Conservation (phyloP, 2,797 vertebrate genomes). For the Falco biarmicus region DNA sequence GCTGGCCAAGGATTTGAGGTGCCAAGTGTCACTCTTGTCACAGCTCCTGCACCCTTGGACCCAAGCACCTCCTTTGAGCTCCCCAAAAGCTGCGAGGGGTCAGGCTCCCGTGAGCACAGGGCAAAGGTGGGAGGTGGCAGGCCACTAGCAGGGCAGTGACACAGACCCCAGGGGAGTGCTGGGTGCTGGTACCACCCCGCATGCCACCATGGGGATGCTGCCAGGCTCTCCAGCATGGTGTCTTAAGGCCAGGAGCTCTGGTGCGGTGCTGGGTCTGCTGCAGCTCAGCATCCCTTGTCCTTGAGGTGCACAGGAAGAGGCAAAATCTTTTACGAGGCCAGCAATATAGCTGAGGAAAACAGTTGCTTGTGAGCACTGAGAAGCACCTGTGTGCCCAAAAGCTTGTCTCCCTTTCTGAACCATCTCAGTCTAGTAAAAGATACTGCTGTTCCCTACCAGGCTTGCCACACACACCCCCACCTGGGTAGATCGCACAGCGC, state of each 20-base stretch:
- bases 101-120: neutral
- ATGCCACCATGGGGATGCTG: neutral
- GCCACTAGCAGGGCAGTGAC: neutral
- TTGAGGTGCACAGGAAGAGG: neutral
- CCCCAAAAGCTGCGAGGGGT: neutral
- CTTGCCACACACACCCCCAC: accelerated
- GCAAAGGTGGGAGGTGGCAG: neutral
- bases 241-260: accelerated
- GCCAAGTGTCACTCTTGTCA: accelerated
- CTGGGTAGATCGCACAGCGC: neutral
- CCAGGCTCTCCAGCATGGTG: accelerated
- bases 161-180: neutral
- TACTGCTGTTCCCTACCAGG: neutral
- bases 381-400: neutral
- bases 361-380: neutral
- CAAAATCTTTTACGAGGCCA: neutral
- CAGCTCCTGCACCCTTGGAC: neutral
- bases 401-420: neutral
- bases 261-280: accelerated
- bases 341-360: neutral
- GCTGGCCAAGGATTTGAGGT: neutral
- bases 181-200: neutral
- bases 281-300: neutral
- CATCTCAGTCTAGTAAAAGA: neutral
- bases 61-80: neutral